Evolutionary conservation across 2,888 invertebrate species (phyloP), one percentile per base, ranked within the genome.

Genomic region (Tillus elongatus): DNA sequence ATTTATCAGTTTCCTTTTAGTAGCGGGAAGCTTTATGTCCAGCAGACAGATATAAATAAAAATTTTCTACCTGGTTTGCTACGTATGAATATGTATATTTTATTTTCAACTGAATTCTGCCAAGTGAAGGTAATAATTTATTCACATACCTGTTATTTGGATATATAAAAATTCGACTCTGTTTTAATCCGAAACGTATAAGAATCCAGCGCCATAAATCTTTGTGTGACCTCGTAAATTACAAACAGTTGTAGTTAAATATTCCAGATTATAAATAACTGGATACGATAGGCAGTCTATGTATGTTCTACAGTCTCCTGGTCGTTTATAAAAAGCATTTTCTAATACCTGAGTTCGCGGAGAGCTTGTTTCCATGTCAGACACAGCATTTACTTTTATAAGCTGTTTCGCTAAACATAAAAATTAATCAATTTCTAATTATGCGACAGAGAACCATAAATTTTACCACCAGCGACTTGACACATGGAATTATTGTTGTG

Each of bases 191-290:
- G 61, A 64, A 64, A 61, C 61, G 61, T 60, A 65, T 63, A 63
- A 63, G 65, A 65, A 66, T 64, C 61, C 59, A n/a, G 58, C 46
- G 56, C 60, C 57, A 66, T 67, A 67, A 67, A 67, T 67, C 67
- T 66, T 55, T 53, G 45, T 52, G 61, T 65, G 67, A 67, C 66
- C 67, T 67, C 67, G 66, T 67, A 67, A 67, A 66, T 67, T 63
- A 64, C 62, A 58, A 62, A 64, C 64, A 63, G 64, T 65, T 65
- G 66, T 65, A 64, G 61, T 65, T 61, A 63, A 66, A 65, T 66
- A 66, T 65, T 65, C 62, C 63, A 62, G 64, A 66, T 66, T 66
- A 66, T 66, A 66, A 66, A 66, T 66, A 66, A 63, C 66, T 60
- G n/a, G 59, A 62, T 60, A 54, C 57, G 58, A 61, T 63, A 60